A percentile compares a stretch with the other conserved stretches of the same genome.
These are phyloP conservation scores for Typhlichthys eigenmanni DNA, from an alignment of 2,797 vertebrate genomes.

Conservation along the genomic window DNA sequence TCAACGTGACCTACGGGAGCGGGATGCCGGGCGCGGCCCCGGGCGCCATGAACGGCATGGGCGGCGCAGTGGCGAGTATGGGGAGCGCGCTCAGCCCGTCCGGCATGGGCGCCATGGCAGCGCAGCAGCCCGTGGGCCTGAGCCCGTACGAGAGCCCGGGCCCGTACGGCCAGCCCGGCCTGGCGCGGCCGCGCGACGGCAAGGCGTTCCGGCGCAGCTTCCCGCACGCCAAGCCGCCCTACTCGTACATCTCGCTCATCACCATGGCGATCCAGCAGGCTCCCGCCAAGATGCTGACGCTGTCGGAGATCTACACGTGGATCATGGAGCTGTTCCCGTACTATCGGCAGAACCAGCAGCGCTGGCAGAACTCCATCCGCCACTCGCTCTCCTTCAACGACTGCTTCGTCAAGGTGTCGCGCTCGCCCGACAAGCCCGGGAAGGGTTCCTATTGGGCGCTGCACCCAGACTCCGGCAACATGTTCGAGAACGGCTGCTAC, in stretches of 20 bases:
- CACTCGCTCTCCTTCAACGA: constrained; percentile 98
- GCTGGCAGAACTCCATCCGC: constrained; percentile 98
- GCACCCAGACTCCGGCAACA: constrained; percentile 96
- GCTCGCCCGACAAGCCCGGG: constrained; percentile 94
- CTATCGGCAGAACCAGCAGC: constrained; percentile 96
- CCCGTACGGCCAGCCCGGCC: constrained; percentile 82
- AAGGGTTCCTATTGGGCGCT: constrained; percentile 97
- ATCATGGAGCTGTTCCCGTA: constrained; percentile 98
- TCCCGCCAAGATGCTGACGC: constrained; percentile 93
- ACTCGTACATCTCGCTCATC: constrained; percentile 97
- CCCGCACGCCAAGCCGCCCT: constrained; percentile 94
- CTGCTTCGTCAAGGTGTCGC: constrained; percentile 95
- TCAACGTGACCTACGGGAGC: constrained; percentile 87
- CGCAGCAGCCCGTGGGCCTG: constrained; percentile 88
- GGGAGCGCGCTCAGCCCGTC: constrained; percentile 86
- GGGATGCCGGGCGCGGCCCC: constrained; percentile 82
- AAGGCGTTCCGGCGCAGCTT: constrained; percentile 93
- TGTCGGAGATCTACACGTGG: constrained; percentile 98
- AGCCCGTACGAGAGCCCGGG: constrained; percentile 89
- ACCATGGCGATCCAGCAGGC: constrained; percentile 98
- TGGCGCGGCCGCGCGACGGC: constrained; percentile 83
- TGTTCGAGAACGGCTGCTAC: constrained; percentile 98
- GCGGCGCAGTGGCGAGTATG: constrained; percentile 83
- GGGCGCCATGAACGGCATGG: constrained; percentile 84
- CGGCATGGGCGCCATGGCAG: constrained; percentile 83